Evolutionary conservation across 1,140 invertebrate species (phyloP), one percentile per base, ranked within the genome.

Genomic region (Polyergus mexicanus): DNA sequence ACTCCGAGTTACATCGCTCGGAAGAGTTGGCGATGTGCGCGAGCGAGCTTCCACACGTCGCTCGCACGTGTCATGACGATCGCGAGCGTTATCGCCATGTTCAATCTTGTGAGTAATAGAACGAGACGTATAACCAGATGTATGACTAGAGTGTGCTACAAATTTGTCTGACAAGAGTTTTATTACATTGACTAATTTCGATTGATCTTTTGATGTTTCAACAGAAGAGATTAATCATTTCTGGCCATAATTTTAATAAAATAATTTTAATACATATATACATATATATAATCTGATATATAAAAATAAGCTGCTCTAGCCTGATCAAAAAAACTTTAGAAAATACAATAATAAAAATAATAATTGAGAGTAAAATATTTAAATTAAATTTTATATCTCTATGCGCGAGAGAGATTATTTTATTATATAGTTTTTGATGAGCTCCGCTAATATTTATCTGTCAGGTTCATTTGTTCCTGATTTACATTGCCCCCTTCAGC

Each of bases 1-100:
- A 71, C 81, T 80, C 74, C 11, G 72, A 74, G 74, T 86, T 88
- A 86, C 66, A 72, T 41, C 51, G 28, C 65, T 69, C 35, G 62
- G 22, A 13, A 51, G 62, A 60, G 19, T 8, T 19, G n/a, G 32
- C 65, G 63, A 41, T 28, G 75, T n/a, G 47, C 63, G 77, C 77
- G 35, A 41, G 77, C 77, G 35, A 41, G 54, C 51, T 72, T 74
- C 16, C 38, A 32, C 35, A 32, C 11, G 66, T 83, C 25, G 28
- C 60, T 54, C 25, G 35, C 54, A 44, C 51, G 19, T 47, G n/a
- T 13, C 44, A 51, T 80, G 28, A 19, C 25, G 22, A 72, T 72
- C 32, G 54, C 41, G 51, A 51, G 19, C 38, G 63, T 78, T 71
- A 69, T 80, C 77, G 10, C 28, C 28, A 10, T 60, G 22, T 58